Base-by-base conservation (phyloP, 2,797 vertebrate genomes). In the Manis javanica region DNA sequence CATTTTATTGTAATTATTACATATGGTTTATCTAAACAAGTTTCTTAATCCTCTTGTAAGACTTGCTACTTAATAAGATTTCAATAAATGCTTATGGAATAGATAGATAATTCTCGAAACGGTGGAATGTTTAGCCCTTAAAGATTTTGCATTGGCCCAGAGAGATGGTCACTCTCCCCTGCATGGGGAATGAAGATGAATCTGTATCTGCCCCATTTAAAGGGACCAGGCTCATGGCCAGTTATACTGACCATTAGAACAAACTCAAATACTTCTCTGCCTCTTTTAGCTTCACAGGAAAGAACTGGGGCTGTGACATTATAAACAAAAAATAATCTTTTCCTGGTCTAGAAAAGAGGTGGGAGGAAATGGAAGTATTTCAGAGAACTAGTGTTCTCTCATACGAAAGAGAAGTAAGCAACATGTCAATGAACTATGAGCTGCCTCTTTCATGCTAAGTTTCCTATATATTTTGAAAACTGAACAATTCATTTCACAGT, bases 201-300 rank as follows among this genome's bases (percentile, higher is more conserved):
- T 57, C 42, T 42, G 3, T 53, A 49, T 72, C 51, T 75, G 42
- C 5, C 37, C 31, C 26, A 68, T 69, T 21, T 29, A 46, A 24
- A 83, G 84, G 49, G 49, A 46, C 39, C 10, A 81, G 13, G 29
- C 7, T 89, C 51, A 15, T 12, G 11, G 55, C 14, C 13, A 24
- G 16, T 59, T 71, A 49, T 5, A 46, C 11, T 31, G 15, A 19
- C 53, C 68, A 42, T 68, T 74, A 53, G 42, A 31, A 37, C 31
- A 84, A 46, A 95, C 18, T 87, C 51, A 78, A 74, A 83, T 72
- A 13, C 23, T 51, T 90, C 46, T 90, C 68, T 7, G 37, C 74
- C 19, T 75, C 85, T 92, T 26, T 66, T 12, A n/a, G 3, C 87
- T 89, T 95, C 57, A 61, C 42, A 42, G 64, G 46, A 75, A 96